Evolutionary conservation across 2,113 vertebrate species (phyloP).

Genomic region (Morone saxatilis): DNA sequence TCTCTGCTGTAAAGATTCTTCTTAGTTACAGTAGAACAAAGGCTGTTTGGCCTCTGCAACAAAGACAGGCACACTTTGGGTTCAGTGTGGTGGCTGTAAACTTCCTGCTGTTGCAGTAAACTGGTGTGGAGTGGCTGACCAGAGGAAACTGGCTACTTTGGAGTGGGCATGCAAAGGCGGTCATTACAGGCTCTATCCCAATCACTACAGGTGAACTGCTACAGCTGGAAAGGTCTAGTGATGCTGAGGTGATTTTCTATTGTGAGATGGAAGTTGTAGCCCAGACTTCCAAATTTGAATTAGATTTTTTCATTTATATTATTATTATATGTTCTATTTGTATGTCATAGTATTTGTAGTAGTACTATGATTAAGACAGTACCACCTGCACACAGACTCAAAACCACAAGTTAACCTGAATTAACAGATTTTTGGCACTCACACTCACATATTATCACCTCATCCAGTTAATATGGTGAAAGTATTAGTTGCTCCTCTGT

Average conservation of each 20-base stretch:
- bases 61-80: conserved; percentile 45
- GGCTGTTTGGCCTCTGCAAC: conserved; percentile 44
- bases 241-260: background rate
- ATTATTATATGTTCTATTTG: background rate
- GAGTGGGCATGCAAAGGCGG: conserved; percentile 33
- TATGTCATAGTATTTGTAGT: background rate
- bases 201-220: background rate
- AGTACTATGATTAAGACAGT: too few species aligned
- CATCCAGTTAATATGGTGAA: background rate
- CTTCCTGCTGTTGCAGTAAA: conserved; percentile 49
- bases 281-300: background rate
- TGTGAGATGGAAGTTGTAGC: background rate
- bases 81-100: conserved; percentile 45
- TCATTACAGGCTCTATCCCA: conserved; percentile 24
- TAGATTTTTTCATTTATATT: background rate
- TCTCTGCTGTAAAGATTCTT: conserved; percentile 45
- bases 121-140: conserved; percentile 20
- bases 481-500: background rate
- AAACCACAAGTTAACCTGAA: background rate
- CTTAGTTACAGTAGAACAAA: conserved; percentile 61
- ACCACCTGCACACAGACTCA: too few species aligned
- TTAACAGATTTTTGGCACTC: background rate
- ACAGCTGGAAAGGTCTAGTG: background rate
- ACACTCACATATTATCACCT: background rate
- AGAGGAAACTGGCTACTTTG: conserved; percentile 17